These are phyloP conservation scores for Xestia sexstrigata DNA, from an alignment of 2,888 invertebrate species.

Conservation along the genomic window DNA sequence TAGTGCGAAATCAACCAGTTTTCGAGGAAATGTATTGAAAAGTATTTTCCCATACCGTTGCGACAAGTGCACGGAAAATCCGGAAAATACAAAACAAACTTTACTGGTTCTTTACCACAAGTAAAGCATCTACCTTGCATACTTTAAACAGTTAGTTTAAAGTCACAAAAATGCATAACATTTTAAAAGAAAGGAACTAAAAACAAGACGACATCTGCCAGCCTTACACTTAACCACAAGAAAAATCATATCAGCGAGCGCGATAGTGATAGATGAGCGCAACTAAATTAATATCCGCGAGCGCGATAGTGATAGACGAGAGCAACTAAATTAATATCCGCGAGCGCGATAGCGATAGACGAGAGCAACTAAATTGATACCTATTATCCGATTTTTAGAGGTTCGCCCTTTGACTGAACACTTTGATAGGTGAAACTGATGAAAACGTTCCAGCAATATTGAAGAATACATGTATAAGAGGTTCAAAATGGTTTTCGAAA, in stretches of 20 bases:
- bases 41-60: neutral
- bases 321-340: slow-evolving; percentile 38
- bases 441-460: slow-evolving; percentile 3
- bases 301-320: slow-evolving; percentile 4
- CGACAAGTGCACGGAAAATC: neutral
- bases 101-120: neutral
- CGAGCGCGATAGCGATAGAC: slow-evolving; percentile 1
- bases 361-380: slow-evolving; percentile 34
- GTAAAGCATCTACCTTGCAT: neutral
- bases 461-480: neutral
- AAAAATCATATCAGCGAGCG: slow-evolving; percentile 14
- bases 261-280: slow-evolving; percentile 12
- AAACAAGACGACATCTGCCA: neutral
- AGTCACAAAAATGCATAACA: neutral
- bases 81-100: neutral
- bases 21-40: too few species aligned
- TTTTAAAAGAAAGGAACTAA: neutral
- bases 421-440: slow-evolving; percentile 42
- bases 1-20: too few species aligned
- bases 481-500: neutral
- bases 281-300: slow-evolving; percentile 35
- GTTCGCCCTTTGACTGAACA: slow-evolving; percentile 28
- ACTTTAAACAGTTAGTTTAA: neutral
- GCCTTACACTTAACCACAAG: neutral
- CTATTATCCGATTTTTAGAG: too few species aligned